Base-by-base conservation (phyloP, 2,797 vertebrate species). In the Myoxocephalus aenaeus region DNA sequence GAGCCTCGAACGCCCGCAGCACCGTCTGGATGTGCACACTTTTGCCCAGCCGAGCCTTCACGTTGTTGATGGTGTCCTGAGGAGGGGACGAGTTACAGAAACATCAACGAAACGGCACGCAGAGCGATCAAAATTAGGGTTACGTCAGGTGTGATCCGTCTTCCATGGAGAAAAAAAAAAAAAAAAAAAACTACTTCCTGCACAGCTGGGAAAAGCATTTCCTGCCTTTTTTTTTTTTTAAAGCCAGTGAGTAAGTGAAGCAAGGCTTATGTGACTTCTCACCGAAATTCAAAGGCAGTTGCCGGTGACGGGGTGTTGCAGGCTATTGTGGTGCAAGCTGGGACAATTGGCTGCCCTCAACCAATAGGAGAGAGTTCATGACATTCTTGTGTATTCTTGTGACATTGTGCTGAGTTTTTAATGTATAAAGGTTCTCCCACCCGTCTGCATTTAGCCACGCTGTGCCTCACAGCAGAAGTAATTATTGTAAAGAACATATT, bases 21-120 rank as follows among this genome's bases (percentile, higher is more conserved):
- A 98, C 61, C 1, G 95, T 98, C 93, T 99, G 98, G 90, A 99
- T 97, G 81, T 99, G 97, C 48, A 96, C 90, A 7, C 97, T 99
- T 93, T 98, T 99, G 50, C 96, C 96, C 87, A 99, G 91, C 32
- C 98, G 96, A 72, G 96, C 93, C 92, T 98, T 99, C 84, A 99
- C 97, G 9, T 94, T 97, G 94, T 98, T 98, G 91, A 99, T 97
- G 56, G 97, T 96, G 94, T 99, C 97, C 98, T 99, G 84, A 2
- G 29, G 22, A 5, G 6, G n/a, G 17, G 27, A 42, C 3, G 15
- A 15, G 17, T 20, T 20, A 48, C 8, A 4, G 15, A 44, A 44
- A 44, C 13, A 44, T 44, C 13, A 15, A 29, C 44, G 14, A 42
- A 36, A 62, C 20, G 50, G 15, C 34, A 18, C 44, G 32, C 4